These are phyloP conservation scores for Athalia rosae DNA, from an alignment of 2,888 invertebrate species.

Conservation along the genomic window DNA sequence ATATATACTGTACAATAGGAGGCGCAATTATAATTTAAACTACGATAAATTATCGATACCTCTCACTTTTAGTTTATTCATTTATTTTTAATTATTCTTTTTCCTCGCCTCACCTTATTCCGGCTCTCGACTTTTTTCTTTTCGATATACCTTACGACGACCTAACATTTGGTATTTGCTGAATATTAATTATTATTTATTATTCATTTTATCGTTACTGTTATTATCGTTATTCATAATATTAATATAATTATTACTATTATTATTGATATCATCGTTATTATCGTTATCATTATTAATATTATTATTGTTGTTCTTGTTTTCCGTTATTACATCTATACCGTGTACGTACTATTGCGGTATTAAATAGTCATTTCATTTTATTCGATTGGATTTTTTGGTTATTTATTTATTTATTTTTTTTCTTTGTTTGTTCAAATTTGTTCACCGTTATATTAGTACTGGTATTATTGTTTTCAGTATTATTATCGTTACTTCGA, in stretches of 20 bases:
- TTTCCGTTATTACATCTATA: background rate
- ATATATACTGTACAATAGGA: constrained; percentile 67
- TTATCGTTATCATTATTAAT: background rate
- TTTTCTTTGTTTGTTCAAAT: too few species aligned
- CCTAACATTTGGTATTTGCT: constrained; percentile 60
- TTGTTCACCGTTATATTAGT: too few species aligned
- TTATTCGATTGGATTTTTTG: too few species aligned
- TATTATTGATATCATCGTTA: constrained; percentile 19
- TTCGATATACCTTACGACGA: constrained; percentile 17
- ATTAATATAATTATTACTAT: constrained; percentile 21
- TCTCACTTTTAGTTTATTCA: too few species aligned
- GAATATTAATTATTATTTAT: constrained; percentile 55
- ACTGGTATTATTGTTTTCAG: constrained; percentile 48
- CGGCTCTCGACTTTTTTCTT: background rate
- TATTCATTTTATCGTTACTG: constrained; percentile 15
- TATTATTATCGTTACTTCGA: constrained; percentile 62
- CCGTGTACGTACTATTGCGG: too few species aligned
- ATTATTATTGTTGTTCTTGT: constrained; percentile 4
- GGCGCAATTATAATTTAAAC: constrained; percentile 21
- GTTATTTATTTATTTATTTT: too few species aligned
- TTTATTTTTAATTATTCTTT: too few species aligned
- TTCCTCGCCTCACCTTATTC: too few species aligned
- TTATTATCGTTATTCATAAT: background rate
- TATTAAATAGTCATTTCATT: constrained; percentile 1
- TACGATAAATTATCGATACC: background rate